Conservation (phyloP, 1,140 invertebrate genomes). For the Popillia japonica region DNA sequence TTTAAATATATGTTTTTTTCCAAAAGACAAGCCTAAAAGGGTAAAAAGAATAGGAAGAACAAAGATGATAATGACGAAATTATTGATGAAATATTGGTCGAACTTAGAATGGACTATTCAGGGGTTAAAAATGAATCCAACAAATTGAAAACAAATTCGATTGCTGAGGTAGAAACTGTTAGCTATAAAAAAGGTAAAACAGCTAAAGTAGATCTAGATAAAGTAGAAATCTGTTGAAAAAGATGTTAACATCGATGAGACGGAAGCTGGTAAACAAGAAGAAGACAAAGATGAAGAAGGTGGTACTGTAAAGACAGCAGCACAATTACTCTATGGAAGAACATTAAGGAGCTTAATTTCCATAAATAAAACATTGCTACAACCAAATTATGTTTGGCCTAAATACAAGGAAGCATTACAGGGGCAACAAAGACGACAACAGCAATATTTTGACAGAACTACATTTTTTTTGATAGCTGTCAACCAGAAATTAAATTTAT, state of each 20-base stretch:
- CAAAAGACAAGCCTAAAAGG: too few relatives aligned
- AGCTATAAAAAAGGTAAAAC: slow-evolving; percentile 54
- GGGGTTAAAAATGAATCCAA: slow-evolving; percentile 60
- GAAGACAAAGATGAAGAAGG: slow-evolving; percentile 66
- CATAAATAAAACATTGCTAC: too few relatives aligned
- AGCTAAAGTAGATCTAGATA: slow-evolving; percentile 43
- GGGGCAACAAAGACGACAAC: too few relatives aligned
- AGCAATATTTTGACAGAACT: too few relatives aligned
- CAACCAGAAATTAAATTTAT: too few relatives aligned
- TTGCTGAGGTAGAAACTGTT: slow-evolving; percentile 48
- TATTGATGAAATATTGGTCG: slow-evolving; percentile 83
- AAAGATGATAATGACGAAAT: slow-evolving; percentile 84
- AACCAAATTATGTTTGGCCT: too few relatives aligned
- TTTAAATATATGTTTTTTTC: too few relatives aligned
- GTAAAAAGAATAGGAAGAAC: slow-evolving; percentile 77
- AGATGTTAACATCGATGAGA: slow-evolving; percentile 48
- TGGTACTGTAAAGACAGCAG: slow-evolving; percentile 79
- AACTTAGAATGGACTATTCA: slow-evolving; percentile 80
- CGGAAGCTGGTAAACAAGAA: slow-evolving; percentile 61
- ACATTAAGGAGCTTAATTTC: too few relatives aligned
- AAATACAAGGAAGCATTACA: too few relatives aligned
- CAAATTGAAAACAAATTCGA: slow-evolving; percentile 41
- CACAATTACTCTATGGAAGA: slow-evolving; percentile 63
- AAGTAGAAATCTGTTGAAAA: slow-evolving; percentile 56
- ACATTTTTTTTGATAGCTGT: too few relatives aligned